phyloP scores from a whole-genome alignment of 2,888 invertebrate species.

The Tetropium fuscum region DNA sequence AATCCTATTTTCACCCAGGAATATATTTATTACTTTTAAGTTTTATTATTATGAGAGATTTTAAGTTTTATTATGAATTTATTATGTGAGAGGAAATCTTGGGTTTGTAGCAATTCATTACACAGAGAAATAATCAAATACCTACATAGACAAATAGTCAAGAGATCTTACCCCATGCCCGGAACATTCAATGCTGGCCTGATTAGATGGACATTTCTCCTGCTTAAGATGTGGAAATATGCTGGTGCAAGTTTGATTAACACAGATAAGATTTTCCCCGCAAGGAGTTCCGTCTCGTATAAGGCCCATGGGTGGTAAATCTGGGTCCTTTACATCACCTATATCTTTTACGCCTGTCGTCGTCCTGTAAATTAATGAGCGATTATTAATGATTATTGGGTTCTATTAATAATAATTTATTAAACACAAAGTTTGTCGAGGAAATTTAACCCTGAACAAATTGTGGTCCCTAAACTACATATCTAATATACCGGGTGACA shows the following conservation, averaged over 20 bases:
- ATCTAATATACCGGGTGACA: too few relatives aligned
- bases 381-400: constrained; percentile 43
- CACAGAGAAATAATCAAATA: too few relatives aligned
- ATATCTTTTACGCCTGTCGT: constrained; percentile 78
- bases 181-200: constrained; percentile 91
- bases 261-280: constrained; percentile 92
- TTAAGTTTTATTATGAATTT: too few relatives aligned
- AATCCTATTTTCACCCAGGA: too few relatives aligned
- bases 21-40: too few relatives aligned
- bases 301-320: constrained; percentile 84
- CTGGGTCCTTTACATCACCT: constrained; percentile 49
- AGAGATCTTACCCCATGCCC: constrained; percentile 88
- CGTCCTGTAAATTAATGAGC: constrained; percentile 71
- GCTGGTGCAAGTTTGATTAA: constrained; percentile 93
- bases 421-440: too few relatives aligned
- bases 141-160: too few relatives aligned
- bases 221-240: constrained; percentile 87
- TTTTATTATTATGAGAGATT: too few relatives aligned
- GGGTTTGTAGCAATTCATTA: too few relatives aligned
- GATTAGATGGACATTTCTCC: constrained; percentile 91
- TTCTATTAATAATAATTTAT: constrained; percentile 16
- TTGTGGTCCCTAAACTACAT: too few relatives aligned
- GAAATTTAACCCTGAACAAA: too few relatives aligned
- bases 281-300: constrained; percentile 96
- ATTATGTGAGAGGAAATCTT: too few relatives aligned